Conservation (phyloP, 2,888 invertebrate species). For the Griposia aprilina region DNA sequence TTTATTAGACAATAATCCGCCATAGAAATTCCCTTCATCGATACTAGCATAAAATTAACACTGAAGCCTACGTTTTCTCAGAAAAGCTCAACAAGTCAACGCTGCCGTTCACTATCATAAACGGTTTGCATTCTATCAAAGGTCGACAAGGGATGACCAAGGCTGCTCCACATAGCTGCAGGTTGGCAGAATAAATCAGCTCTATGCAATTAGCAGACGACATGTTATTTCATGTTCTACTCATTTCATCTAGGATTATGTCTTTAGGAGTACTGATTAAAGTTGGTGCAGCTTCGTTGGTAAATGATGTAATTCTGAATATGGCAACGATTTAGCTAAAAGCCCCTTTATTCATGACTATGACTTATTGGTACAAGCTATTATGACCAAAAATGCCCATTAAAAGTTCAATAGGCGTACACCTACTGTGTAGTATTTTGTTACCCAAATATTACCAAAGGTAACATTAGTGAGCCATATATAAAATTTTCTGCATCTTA, state of each 20-base stretch:
- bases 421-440: neutral
- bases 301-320: neutral
- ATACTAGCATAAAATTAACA: conserved; percentile 17
- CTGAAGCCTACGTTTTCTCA: conserved; percentile 50
- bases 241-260: conserved; percentile 26
- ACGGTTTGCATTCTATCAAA: conserved; percentile 70
- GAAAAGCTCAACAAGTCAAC: conserved; percentile 59
- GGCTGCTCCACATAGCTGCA: conserved; percentile 78
- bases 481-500: neutral
- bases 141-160: conserved; percentile 81
- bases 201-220: conserved; percentile 55
- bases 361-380: neutral
- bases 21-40: conserved; percentile 9
- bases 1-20: conserved; percentile 29
- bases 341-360: neutral
- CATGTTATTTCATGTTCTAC: conserved; percentile 52
- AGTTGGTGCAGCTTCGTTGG: conserved; percentile 6
- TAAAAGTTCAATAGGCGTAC: neutral
- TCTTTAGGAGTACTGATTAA: conserved; percentile 28
- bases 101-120: conserved; percentile 68
- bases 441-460: neutral
- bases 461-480: neutral
- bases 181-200: conserved; percentile 57
- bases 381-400: neutral
- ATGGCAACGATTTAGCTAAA: neutral